These are phyloP conservation scores for Fistularia tabacaria DNA, from an alignment of 2,797 vertebrate species.

Conservation along the genomic window DNA sequence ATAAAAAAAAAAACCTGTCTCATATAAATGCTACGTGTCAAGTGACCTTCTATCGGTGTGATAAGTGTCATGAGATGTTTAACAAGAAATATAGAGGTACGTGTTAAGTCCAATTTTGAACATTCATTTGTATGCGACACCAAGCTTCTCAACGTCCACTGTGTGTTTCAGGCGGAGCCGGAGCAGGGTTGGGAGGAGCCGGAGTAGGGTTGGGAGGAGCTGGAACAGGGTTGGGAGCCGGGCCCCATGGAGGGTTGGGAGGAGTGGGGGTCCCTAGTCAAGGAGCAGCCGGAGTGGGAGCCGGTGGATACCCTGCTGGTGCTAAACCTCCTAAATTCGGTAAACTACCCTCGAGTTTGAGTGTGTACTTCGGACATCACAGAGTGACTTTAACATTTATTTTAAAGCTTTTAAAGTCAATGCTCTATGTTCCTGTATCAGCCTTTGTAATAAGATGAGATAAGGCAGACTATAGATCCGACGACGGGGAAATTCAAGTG, in stretches of 20 bases:
- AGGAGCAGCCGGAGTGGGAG: conserved; percentile 18
- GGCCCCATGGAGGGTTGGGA: no score
- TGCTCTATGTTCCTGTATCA: no score
- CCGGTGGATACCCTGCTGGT: conserved; percentile 43
- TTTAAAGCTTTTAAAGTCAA: background rate
- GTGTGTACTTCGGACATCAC: no score
- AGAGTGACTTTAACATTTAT: background rate
- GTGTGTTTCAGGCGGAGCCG: conserved; percentile 27
- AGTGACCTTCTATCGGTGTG: no score
- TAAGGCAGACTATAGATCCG: no score
- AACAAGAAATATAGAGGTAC: no score
- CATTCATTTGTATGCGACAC: background rate
- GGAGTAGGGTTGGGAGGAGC: conserved; percentile 15
- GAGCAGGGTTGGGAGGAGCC: conserved; percentile 21
- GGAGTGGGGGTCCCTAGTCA: conserved; percentile 18
- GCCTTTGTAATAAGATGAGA: no score
- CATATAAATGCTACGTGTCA: no score
- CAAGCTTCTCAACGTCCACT: background rate
- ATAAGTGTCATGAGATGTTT: no score
- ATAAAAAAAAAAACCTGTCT: no score
- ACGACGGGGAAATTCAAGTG: no score
- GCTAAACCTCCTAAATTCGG: conserved; percentile 60
- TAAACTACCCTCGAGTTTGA: background rate
- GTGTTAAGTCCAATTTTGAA: background rate
- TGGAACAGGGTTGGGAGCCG: conserved; percentile 8